Conservation (phyloP, 2,113 vertebrate genomes). For the Tragelaphus imberbis region DNA sequence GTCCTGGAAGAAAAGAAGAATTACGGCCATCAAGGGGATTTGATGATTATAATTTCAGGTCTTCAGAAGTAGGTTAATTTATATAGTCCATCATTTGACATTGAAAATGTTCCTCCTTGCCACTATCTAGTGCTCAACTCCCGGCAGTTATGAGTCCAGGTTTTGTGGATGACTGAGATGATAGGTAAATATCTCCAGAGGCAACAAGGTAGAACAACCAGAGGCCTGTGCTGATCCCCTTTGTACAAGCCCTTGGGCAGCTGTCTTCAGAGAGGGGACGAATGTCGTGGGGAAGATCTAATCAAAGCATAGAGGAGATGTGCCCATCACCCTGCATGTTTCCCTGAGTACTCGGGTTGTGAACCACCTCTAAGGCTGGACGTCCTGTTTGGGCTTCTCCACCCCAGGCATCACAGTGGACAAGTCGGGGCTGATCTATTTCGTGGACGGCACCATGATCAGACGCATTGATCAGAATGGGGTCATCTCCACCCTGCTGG, state of each 20-base stretch:
- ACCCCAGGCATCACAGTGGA: constrained; percentile 93
- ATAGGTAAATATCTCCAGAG: neutral
- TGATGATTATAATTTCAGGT: neutral
- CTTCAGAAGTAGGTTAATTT: neutral
- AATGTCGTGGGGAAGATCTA: neutral
- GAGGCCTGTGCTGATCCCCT: neutral
- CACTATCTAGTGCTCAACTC: neutral
- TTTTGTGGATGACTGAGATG: neutral
- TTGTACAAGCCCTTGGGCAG: neutral
- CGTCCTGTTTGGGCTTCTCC: neutral
- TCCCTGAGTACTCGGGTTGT: fast-evolving
- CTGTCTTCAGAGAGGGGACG: neutral
- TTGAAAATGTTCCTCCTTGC: neutral
- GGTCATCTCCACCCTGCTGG: constrained; percentile 95
- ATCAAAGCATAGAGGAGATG: neutral
- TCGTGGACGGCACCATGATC: constrained; percentile 98
- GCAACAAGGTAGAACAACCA: neutral
- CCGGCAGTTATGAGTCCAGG: neutral
- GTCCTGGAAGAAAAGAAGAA: neutral
- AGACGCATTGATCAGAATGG: constrained; percentile 96
- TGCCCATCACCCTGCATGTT: neutral
- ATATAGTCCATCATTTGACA: neutral
- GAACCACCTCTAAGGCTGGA: neutral
- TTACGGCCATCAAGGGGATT: neutral
- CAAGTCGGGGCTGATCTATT: constrained; percentile 95